A percentile compares a stretch with the other conserved stretches of the same genome.
These are phyloP conservation scores for Gymnoscelis rufifasciata DNA, from an alignment of 2,888 invertebrate species.

Conservation along the genomic window DNA sequence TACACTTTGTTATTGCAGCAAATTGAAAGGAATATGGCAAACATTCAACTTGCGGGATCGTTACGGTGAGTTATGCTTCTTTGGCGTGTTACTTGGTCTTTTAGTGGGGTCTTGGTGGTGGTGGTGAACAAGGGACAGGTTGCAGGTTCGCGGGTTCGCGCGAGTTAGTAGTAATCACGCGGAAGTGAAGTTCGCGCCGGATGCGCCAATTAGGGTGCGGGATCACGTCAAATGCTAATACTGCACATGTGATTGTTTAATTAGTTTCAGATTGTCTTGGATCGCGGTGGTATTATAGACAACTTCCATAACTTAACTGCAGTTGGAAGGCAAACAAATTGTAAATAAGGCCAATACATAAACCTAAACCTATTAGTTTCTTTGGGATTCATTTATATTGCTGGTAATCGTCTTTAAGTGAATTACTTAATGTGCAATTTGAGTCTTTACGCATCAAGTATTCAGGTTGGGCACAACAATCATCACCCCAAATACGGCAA, in stretches of 20 bases:
- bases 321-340: no score
- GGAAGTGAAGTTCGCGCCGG: constrained; percentile 3
- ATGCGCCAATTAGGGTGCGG: constrained; percentile 23
- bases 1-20: neutral
- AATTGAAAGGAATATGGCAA: neutral
- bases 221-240: constrained; percentile 17
- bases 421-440: neutral
- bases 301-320: no score
- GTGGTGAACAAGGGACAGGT: no score
- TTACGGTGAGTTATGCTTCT: neutral
- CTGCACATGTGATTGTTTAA: neutral
- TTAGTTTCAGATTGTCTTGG: neutral
- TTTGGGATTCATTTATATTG: neutral
- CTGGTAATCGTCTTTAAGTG: neutral
- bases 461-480: no score
- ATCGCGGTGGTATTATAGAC: neutral
- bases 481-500: no score
- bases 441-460: no score
- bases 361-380: no score
- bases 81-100: neutral
- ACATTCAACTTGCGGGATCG: neutral
- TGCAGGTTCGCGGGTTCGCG: no score
- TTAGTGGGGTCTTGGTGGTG: no score
- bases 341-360: no score
- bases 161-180: no score